Conservation (phyloP, 2,113 vertebrate species). For the Steatornis caripensis region DNA sequence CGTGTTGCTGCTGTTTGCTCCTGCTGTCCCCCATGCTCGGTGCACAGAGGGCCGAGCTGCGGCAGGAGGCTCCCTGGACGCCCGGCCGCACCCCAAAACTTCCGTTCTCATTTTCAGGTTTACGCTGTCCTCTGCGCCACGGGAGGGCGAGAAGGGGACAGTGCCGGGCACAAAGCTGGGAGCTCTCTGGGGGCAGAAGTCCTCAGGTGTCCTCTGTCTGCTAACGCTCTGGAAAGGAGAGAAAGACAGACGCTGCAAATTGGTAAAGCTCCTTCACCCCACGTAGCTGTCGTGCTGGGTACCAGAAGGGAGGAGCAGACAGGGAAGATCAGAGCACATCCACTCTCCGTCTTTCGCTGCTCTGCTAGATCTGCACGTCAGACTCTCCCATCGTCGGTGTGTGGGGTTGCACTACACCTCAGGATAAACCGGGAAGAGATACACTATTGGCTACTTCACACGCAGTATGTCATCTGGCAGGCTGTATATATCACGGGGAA, state of each 20-base stretch:
- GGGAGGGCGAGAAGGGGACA: background rate
- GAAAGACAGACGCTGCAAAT: background rate
- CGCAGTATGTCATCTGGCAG: conserved; percentile 11
- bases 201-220: background rate
- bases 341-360: background rate
- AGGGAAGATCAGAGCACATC: background rate
- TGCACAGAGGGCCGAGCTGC: too few species aligned
- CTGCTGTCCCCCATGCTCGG: background rate
- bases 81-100: background rate
- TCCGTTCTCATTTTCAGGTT: background rate
- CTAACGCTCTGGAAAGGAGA: background rate
- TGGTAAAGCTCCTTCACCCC: background rate
- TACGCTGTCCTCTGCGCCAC: accelerated
- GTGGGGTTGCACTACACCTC: background rate
- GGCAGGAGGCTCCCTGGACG: background rate
- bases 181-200: background rate
- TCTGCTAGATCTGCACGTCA: background rate
- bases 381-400: background rate
- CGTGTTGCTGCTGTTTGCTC: background rate
- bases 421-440: background rate
- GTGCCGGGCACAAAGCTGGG: background rate
- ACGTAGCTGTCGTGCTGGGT: background rate
- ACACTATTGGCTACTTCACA: conserved; percentile 11
- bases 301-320: background rate
- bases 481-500: background rate